Conservation (phyloP, 1,140 invertebrate genomes). For the Drosophila seguyi region DNA sequence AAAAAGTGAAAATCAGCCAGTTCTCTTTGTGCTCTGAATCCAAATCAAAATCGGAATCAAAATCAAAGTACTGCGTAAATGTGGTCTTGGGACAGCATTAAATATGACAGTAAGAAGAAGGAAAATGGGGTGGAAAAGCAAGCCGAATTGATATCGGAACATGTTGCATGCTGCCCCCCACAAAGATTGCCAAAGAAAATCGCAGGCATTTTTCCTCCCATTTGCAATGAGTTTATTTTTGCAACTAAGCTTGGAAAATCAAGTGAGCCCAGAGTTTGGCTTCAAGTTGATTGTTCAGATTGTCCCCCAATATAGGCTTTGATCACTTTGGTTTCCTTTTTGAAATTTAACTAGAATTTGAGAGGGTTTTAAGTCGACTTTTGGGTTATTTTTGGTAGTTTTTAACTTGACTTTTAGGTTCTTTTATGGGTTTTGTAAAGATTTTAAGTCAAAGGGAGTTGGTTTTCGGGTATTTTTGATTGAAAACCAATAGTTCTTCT, state of each 20-base stretch:
- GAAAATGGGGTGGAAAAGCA: conserved; percentile 1
- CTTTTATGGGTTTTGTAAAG: not conserved
- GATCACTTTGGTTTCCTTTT: not conserved
- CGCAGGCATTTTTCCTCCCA: not conserved
- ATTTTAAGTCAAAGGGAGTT: not conserved
- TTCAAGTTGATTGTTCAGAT: not conserved
- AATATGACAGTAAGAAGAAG: conserved; percentile 19
- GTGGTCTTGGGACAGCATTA: conserved; percentile 43
- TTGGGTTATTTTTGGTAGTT: not conserved
- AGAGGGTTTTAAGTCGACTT: too few relatives aligned
- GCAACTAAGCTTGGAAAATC: not conserved
- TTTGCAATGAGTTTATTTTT: conserved; percentile 14
- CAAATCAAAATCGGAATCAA: conserved; percentile 39
- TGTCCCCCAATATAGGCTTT: too few relatives aligned
- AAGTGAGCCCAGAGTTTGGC: not conserved
- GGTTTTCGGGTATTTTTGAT: too few relatives aligned
- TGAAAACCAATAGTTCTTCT: not conserved
- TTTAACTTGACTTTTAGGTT: not conserved
- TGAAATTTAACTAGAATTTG: not conserved
- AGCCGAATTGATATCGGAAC: conserved; percentile 3
- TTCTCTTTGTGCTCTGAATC: conserved; percentile 17
- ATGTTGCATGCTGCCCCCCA: not conserved
- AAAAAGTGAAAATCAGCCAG: conserved; percentile 53
- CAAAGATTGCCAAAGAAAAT: too few relatives aligned
- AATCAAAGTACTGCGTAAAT: conserved; percentile 44